phyloP scores from a whole-genome alignment of 2,888 invertebrate species.

The Drosophila birchii region DNA sequence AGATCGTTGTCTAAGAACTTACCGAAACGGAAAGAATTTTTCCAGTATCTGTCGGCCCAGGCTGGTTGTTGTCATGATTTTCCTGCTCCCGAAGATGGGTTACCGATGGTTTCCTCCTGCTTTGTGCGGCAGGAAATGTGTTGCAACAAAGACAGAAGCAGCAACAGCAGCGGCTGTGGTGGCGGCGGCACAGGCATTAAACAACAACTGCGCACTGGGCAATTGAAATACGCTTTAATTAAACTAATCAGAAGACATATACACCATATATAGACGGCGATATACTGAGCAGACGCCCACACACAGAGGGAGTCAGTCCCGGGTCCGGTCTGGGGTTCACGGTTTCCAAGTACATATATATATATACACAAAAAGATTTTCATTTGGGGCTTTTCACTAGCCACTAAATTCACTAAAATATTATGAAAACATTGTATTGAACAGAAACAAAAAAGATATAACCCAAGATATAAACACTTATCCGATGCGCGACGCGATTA shows the following conservation, averaged over 20 bases:
- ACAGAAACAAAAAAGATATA: conserved; percentile 20
- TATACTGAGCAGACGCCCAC: conserved; percentile 59
- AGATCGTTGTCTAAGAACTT: conserved; percentile 39
- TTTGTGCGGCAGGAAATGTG: conserved; percentile 50
- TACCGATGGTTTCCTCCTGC: neutral
- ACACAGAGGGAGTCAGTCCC: conserved; percentile 16
- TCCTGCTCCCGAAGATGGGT: conserved; percentile 7
- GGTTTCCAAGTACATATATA: neutral
- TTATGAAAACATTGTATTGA: conserved; percentile 1
- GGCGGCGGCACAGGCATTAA: conserved; percentile 14
- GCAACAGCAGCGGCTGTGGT: neutral
- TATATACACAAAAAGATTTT: conserved; percentile 5
- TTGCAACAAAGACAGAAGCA: conserved; percentile 24
- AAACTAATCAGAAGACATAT: conserved; percentile 75
- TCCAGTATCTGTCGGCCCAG: conserved; percentile 73
- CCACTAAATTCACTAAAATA: conserved; percentile 12
- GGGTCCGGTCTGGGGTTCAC: neutral
- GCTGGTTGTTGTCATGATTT: conserved; percentile 72
- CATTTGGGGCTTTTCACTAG: conserved; percentile 15
- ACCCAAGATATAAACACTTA: conserved; percentile 6
- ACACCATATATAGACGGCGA: conserved; percentile 27
- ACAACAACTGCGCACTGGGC: conserved; percentile 64
- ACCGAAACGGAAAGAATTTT: conserved; percentile 78
- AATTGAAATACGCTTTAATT: conserved; percentile 78
- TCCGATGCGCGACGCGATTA: conserved; percentile 1